Evolutionary conservation across 2,113 vertebrate species (phyloP).

Genomic region (Proterorhinus semilunaris): DNA sequence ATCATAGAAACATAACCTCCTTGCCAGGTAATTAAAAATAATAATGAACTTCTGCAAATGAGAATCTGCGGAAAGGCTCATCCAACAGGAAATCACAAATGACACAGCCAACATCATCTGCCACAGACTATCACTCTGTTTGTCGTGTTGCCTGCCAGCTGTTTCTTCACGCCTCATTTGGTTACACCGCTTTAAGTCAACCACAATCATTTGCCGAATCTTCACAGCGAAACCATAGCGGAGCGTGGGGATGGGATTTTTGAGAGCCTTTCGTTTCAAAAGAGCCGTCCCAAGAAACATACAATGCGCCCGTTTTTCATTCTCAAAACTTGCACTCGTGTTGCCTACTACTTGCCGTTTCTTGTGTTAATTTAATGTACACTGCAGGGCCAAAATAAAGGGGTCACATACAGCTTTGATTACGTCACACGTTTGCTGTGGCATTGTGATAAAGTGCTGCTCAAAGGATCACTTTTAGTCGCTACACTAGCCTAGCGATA

Average conservation of each 20-base stretch:
- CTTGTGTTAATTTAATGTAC: too few relatives aligned
- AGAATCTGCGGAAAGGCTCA: constrained; percentile 39
- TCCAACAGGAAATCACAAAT: constrained; percentile 57
- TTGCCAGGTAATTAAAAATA: constrained; percentile 1
- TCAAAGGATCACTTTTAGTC: too few relatives aligned
- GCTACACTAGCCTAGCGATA: too few relatives aligned
- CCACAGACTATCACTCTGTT: constrained; percentile 55
- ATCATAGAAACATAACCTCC: background rate
- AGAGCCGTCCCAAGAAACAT: too few relatives aligned
- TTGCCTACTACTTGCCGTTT: too few relatives aligned
- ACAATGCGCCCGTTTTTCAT: too few relatives aligned
- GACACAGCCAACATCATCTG: constrained; percentile 62
- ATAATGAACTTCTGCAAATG: constrained; percentile 22
- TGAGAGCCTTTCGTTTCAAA: too few relatives aligned
- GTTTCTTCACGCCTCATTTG: constrained; percentile 70
- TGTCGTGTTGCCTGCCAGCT: constrained; percentile 69
- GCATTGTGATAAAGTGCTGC: too few relatives aligned
- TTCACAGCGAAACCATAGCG: constrained; percentile 29
- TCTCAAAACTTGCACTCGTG: too few relatives aligned
- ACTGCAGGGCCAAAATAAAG: too few relatives aligned
- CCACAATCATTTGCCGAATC: constrained; percentile 38
- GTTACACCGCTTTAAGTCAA: constrained; percentile 54
- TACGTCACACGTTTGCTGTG: too few relatives aligned
- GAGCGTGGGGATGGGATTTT: constrained; percentile 6
- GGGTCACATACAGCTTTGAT: too few relatives aligned